A percentile compares a stretch with the other conserved stretches of the same genome.
These are phyloP conservation scores for Alouatta palliata DNA, from an alignment of 2,113 vertebrate genomes.

Conservation along the genomic window DNA sequence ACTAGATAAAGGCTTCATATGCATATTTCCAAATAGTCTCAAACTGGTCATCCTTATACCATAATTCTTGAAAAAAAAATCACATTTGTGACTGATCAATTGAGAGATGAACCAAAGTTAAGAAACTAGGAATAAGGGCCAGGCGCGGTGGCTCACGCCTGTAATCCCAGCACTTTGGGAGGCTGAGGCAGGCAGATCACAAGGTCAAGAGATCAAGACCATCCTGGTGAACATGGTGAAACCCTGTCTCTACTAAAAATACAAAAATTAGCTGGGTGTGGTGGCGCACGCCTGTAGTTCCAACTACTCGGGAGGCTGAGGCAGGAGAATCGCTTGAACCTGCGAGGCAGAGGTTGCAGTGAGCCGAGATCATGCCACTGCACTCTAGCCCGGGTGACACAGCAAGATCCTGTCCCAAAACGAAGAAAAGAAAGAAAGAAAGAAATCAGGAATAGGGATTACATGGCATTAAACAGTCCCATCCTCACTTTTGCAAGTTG, in stretches of 20 bases:
- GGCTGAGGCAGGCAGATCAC: neutral
- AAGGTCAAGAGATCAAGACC: neutral
- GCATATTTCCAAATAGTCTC: neutral
- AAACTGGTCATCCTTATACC: neutral
- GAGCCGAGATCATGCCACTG: neutral
- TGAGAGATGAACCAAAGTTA: neutral
- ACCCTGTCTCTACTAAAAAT: neutral
- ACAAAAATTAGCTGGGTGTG: neutral
- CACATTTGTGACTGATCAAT: neutral
- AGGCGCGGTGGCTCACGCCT: neutral
- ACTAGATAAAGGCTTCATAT: neutral
- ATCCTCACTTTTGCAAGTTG: neutral
- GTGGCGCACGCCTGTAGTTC: neutral
- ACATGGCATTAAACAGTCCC: neutral
- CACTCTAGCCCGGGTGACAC: neutral
- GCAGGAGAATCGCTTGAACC: neutral
- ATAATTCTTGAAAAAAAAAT: neutral
- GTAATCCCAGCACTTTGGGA: neutral
- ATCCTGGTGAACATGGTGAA: neutral
- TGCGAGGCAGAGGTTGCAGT: neutral
- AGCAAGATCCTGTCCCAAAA: neutral
- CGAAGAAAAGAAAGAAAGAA: neutral
- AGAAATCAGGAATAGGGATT: neutral
- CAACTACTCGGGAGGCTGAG: neutral
- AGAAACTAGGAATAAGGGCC: neutral